Evolutionary conservation across 2,797 vertebrate genomes (phyloP).

Genomic region (Xyrichtys novacula): DNA sequence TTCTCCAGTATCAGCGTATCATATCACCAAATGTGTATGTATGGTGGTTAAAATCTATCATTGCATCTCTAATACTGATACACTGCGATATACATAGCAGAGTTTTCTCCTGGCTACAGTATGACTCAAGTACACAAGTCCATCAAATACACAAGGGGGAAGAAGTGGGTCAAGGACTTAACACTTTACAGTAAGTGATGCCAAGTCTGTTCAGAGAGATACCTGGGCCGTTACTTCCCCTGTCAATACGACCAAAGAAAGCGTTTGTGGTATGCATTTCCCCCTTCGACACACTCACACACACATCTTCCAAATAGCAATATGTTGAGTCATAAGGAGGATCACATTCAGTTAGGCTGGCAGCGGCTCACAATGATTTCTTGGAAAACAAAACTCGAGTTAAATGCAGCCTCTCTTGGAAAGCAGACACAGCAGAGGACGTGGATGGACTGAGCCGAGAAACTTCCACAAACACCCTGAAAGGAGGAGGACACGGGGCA

Average conservation of each 20-base stretch:
- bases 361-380: conserved; percentile 49
- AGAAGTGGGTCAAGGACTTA: conserved; percentile 79
- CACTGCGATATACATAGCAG: conserved; percentile 15
- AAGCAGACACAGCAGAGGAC: conserved; percentile 28
- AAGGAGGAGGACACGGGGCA: conserved; percentile 2
- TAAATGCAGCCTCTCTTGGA: conserved; percentile 12
- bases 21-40: too few species aligned
- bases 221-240: conserved; percentile 52
- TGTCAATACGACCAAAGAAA: conserved; percentile 51
- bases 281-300: background rate
- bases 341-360: conserved; percentile 52
- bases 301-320: conserved; percentile 9
- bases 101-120: conserved; percentile 26
- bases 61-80: too few species aligned
- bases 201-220: conserved; percentile 38
- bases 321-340: conserved; percentile 30
- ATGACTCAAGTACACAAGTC: conserved; percentile 36
- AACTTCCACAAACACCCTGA: background rate
- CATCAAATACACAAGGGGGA: conserved; percentile 48
- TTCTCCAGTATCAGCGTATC: too few species aligned
- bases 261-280: conserved; percentile 3
- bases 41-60: too few species aligned
- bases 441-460: conserved; percentile 17
- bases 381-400: conserved; percentile 51
- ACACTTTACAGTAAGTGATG: conserved; percentile 50